A percentile compares a stretch with the other conserved stretches of the same genome.
Conservation (phyloP, 2,888 invertebrate genomes). For the Campoletis raptor region DNA sequence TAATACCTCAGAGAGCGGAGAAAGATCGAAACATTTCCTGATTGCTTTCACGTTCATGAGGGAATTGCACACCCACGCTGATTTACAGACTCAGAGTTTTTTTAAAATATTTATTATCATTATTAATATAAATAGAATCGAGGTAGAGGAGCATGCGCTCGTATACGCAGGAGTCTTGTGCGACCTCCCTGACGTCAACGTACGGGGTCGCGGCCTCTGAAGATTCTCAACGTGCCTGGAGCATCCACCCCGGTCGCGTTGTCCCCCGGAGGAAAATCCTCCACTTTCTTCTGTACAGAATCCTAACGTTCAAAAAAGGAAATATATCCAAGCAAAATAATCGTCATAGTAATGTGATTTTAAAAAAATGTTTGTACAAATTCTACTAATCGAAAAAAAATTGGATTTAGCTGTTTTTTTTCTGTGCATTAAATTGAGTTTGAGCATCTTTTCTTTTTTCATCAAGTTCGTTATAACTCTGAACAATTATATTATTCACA, state of each 20-base stretch:
- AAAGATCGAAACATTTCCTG: constrained; percentile 1
- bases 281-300: not conserved
- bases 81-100: constrained; percentile 22
- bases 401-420: not conserved
- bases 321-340: not conserved
- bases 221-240: constrained; percentile 33
- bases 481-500: not conserved
- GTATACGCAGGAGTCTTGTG: not conserved
- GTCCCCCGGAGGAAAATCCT: constrained; percentile 23
- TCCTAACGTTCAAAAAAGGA: not conserved
- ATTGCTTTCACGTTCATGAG: constrained; percentile 1
- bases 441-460: not conserved
- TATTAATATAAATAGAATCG: constrained; percentile 44
- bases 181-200: constrained; percentile 41
- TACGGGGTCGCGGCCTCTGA: constrained; percentile 60
- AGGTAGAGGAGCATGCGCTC: constrained; percentile 7
- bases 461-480: not conserved
- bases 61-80: not conserved
- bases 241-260: constrained; percentile 30
- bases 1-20: not conserved
- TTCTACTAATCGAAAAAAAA: not conserved
- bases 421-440: not conserved
- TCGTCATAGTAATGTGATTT: not conserved
- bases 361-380: not conserved
- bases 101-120: not conserved